phyloP scores from a whole-genome alignment of 2,888 invertebrate species.

The Elgonia sp. region DNA sequence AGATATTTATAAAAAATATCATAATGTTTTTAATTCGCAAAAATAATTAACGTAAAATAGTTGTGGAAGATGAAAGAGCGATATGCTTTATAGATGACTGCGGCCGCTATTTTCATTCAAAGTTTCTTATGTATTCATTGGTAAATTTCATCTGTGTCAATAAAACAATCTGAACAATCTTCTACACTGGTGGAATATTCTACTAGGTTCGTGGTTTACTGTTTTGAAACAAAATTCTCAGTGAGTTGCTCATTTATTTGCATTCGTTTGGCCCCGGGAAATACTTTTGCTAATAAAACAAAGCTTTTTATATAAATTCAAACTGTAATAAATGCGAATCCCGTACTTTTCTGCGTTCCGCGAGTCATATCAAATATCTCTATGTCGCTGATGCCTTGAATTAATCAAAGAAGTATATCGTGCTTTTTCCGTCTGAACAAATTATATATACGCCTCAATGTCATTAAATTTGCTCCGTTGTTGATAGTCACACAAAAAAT shows the following conservation, averaged over 20 bases:
- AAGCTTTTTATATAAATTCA: conserved; percentile 9
- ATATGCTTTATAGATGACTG: conserved; percentile 17
- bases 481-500: not conserved
- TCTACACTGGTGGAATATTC: conserved; percentile 43
- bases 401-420: conserved; percentile 3
- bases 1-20: too few species aligned
- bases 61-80: not conserved
- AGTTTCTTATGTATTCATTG: conserved; percentile 32
- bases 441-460: not conserved
- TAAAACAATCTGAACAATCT: conserved; percentile 59
- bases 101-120: conserved; percentile 29
- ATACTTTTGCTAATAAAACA: conserved; percentile 27
- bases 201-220: not conserved
- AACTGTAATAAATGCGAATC: not conserved
- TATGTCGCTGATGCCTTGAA: not conserved
- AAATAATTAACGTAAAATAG: too few species aligned
- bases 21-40: too few species aligned
- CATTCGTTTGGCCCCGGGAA: conserved; percentile 11
- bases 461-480: conserved; percentile 1
- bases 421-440: not conserved
- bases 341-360: not conserved
- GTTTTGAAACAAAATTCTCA: conserved; percentile 45
- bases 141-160: conserved; percentile 41
- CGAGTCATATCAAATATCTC: conserved; percentile 1
- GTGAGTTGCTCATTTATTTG: conserved; percentile 37